A percentile compares a stretch with the other conserved stretches of the same genome.
Conservation (phyloP, 92 coral and sea anemone genomes). For the Porites divaricata region DNA sequence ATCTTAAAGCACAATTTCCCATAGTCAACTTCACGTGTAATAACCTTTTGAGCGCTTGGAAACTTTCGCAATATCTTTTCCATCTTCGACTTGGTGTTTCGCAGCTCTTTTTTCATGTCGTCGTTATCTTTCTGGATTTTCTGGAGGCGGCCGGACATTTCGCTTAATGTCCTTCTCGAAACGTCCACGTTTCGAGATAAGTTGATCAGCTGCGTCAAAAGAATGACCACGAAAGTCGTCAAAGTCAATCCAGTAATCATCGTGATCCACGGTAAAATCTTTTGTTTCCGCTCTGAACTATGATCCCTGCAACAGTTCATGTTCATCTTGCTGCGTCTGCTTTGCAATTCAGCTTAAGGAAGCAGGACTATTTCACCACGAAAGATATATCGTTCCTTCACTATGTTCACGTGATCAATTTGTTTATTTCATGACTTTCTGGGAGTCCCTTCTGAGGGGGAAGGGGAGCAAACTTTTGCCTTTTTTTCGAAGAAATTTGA, state of each 20-base stretch:
- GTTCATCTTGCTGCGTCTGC: not conserved
- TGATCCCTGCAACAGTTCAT: not conserved
- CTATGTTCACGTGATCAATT: conserved; percentile 38
- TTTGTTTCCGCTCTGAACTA: not conserved
- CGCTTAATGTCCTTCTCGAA: conserved; percentile 12
- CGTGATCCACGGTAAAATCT: conserved; percentile 3
- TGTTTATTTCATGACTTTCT: conserved; percentile 1
- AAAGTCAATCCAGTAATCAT: not conserved
- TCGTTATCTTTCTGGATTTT: conserved; percentile 24
- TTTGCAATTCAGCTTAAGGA: conserved; percentile 29
- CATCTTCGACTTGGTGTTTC: conserved; percentile 1
- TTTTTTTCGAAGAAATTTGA: conserved; percentile 26
- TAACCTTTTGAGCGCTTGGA: conserved; percentile 14
- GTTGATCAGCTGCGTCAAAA: not conserved
- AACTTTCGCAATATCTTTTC: not conserved
- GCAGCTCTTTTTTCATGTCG: conserved; percentile 25
- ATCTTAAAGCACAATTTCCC: not conserved
- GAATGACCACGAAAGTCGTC: not conserved
- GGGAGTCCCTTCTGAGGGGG: conserved; percentile 28
- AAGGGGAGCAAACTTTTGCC: conserved; percentile 26
- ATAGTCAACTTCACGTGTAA: not conserved
- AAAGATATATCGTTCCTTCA: conserved; percentile 1
- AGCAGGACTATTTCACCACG: conserved; percentile 21
- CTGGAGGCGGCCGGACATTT: conserved; percentile 5
- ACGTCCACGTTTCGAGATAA: conserved; percentile 17